These are phyloP conservation scores for Globodera ellingtonae DNA, from an alignment of 1,140 invertebrate genomes.

Conservation along the genomic window DNA sequence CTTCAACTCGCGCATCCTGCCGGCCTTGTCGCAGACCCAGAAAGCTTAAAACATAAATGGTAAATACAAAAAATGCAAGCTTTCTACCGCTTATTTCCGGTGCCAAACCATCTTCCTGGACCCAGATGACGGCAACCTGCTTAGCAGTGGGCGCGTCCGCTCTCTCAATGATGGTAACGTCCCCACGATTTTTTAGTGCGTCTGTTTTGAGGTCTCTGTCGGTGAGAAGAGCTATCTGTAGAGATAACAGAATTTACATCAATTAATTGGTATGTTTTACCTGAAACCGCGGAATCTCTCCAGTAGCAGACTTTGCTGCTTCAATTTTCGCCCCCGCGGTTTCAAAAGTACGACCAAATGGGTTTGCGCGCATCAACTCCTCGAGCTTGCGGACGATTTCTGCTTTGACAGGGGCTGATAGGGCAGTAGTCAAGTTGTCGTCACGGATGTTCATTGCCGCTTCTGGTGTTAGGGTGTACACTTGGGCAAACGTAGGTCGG, in stretches of 20 bases:
- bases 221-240: neutral
- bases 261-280: neutral
- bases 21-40: no score
- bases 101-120: no score
- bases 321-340: neutral
- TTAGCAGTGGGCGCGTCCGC: no score
- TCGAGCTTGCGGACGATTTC: neutral
- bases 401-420: neutral
- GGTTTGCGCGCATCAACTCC: neutral
- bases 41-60: no score
- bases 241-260: neutral
- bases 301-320: neutral
- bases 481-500: neutral
- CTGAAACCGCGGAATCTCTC: neutral
- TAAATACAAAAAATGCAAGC: no score
- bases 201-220: neutral
- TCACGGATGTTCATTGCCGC: neutral
- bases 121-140: no score
- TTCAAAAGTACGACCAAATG: neutral
- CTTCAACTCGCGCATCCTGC: no score
- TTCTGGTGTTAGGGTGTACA: neutral
- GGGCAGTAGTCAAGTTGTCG: neutral
- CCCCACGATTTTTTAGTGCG: neutral
- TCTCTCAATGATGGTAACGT: neutral
- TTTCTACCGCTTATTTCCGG: no score